Base-by-base conservation (phyloP, 2,797 vertebrate genomes). In the Onychomys leucogaster region DNA sequence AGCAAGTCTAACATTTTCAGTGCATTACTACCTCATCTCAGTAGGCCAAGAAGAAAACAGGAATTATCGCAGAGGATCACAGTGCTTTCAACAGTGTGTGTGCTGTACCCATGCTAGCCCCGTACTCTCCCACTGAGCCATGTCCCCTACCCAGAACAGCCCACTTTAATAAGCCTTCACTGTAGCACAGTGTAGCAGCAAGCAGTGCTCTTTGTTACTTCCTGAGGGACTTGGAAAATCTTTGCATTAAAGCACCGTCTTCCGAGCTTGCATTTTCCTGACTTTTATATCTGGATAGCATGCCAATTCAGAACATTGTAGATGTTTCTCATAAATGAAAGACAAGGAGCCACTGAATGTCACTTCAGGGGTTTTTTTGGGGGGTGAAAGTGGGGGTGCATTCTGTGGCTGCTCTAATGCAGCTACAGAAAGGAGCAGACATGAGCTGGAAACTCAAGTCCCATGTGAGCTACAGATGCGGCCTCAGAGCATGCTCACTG, bases 311-410 rank as follows among this genome's bases (percentile, higher is more conserved):
- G 86, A 91, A 82, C 91, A 91, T 11, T 85, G 61, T 80, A 84
- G 83, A 55, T 23, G 69, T 78, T 80, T 80, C 25, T 94, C 29
- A 65, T 29, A 80, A 94, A 96, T 81, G 77, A 90, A 84, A 43
- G 29, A 37, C 29, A 59, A 92, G 43, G 84, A 34, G 57, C 43
- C 6, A 92, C n/a, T 75, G 76, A 76, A 25, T 37, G 29, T 14
- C 63, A 84, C 82, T 76, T 73, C 41, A 84, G 55, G 23, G 71
- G 67, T 90, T 63, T 55, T 12, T 75, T 67, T 37, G 41, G 63
- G 76, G 32, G 25, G 1, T 0, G 59, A 16, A 7, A 3, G 12
- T 52, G 3, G 52, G 52, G 12, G 12, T 21, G 17, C 49, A 52
- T n/a, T 23, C 21, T 37, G 80, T 71, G 77, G 59, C 77, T 32